Evolutionary conservation across 2,113 vertebrate genomes (phyloP).

Genomic region (Bungarus multicinctus): DNA sequence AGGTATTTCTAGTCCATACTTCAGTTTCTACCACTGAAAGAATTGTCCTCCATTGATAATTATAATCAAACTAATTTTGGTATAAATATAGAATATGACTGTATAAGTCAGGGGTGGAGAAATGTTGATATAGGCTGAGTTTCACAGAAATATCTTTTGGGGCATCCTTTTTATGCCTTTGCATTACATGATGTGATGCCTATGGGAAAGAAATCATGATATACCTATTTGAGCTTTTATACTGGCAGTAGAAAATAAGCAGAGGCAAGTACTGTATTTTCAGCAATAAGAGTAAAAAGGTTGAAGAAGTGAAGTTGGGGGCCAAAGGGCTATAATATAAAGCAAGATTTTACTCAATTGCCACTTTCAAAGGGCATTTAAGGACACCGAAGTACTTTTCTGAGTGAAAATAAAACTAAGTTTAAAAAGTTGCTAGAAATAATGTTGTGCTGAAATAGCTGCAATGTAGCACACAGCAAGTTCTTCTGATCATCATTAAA

Average conservation of each 20-base stretch:
- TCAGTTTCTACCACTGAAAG: neutral
- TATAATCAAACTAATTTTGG: neutral
- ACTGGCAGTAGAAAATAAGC: neutral
- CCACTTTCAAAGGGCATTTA: neutral
- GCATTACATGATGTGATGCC: neutral
- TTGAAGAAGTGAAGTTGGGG: neutral
- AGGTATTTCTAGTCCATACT: neutral
- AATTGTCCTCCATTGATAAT: neutral
- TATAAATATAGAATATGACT: neutral
- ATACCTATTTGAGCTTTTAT: neutral
- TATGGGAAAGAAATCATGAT: neutral
- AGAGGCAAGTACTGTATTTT: neutral
- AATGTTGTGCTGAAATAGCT: neutral
- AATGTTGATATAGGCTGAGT: neutral
- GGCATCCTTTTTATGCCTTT: neutral
- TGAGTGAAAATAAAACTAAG: neutral
- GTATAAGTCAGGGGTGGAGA: neutral
- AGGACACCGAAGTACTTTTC: neutral
- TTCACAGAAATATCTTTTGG: neutral
- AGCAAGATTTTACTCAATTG: neutral
- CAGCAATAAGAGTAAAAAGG: neutral
- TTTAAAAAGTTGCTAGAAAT: neutral
- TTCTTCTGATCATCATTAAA: slow-evolving; percentile 29
- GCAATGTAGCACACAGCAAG: slow-evolving; percentile 9
- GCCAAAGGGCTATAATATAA: neutral